Percentiles rank a stretch among this genome's conserved stretches.
Conservation (phyloP, 2,888 invertebrate species). For the Caradrina kadenii region DNA sequence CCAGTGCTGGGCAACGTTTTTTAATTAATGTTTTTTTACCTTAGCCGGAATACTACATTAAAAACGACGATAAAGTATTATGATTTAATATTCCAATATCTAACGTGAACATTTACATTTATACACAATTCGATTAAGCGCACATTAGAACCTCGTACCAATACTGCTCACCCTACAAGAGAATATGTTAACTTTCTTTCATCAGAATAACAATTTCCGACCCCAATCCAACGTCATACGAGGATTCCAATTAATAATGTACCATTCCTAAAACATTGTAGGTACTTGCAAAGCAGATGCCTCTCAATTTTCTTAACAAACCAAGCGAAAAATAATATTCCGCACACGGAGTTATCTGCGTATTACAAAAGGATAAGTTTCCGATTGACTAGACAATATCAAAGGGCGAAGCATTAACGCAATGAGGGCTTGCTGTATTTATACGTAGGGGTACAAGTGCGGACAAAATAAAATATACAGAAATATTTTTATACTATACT, state of each 20-base stretch:
- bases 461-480: constrained; percentile 40
- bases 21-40: too few species aligned
- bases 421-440: constrained; percentile 70
- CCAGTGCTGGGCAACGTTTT: too few species aligned
- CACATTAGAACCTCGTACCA: neutral
- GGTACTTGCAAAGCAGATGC: constrained; percentile 76
- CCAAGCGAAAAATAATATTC: constrained; percentile 86
- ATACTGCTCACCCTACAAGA: neutral
- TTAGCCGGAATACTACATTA: too few species aligned
- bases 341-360: constrained; percentile 75
- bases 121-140: too few species aligned
- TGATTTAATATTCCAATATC: neutral
- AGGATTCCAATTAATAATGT: constrained; percentile 49
- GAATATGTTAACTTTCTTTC: constrained; percentile 34
- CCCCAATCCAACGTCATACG: constrained; percentile 26
- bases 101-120: neutral
- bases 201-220: constrained; percentile 44
- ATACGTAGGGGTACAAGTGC: constrained; percentile 62
- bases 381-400: constrained; percentile 84
- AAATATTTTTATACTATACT: constrained; percentile 26
- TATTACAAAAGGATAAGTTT: constrained; percentile 87
- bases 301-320: constrained; percentile 84
- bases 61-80: too few species aligned
- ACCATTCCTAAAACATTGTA: constrained; percentile 51
- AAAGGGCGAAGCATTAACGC: constrained; percentile 82